Evolutionary conservation across 1,140 invertebrate genomes (phyloP).

Genomic region (Bombus picipes): DNA sequence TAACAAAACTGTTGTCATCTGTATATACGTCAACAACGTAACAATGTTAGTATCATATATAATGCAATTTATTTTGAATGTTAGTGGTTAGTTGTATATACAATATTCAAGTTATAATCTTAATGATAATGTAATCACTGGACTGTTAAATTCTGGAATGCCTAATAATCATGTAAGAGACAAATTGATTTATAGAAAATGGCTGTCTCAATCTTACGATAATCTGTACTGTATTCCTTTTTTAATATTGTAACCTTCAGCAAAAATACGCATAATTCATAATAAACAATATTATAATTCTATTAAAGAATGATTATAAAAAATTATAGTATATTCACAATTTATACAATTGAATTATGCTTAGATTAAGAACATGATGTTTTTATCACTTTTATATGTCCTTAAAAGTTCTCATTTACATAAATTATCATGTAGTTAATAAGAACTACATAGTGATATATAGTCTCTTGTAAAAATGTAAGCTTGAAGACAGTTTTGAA

Average conservation of each 20-base stretch:
- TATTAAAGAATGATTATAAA: slow-evolving; percentile 25
- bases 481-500: neutral
- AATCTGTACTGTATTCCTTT: slow-evolving; percentile 51
- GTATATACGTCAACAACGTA: slow-evolving; percentile 33
- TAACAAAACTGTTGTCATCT: slow-evolving; percentile 54
- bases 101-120: slow-evolving; percentile 76
- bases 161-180: slow-evolving; percentile 77
- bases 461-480: slow-evolving; percentile 14
- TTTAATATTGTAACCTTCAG: slow-evolving; percentile 21
- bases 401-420: neutral
- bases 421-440: neutral
- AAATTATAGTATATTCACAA: slow-evolving; percentile 27
- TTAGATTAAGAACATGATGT: neutral
- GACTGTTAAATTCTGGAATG: slow-evolving; percentile 78
- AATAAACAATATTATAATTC: slow-evolving; percentile 35
- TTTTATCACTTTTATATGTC: neutral
- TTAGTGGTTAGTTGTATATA: slow-evolving; percentile 79
- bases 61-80: slow-evolving; percentile 75
- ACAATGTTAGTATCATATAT: slow-evolving; percentile 63
- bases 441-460: slow-evolving; percentile 7
- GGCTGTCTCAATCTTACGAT: slow-evolving; percentile 75
- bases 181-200: slow-evolving; percentile 66
- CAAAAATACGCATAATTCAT: neutral
- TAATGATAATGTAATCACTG: slow-evolving; percentile 75
- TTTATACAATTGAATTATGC: slow-evolving; percentile 36